These are phyloP conservation scores for Plecturocebus donacophilus DNA, from an alignment of 2,113 vertebrate genomes.

Conservation along the genomic window DNA sequence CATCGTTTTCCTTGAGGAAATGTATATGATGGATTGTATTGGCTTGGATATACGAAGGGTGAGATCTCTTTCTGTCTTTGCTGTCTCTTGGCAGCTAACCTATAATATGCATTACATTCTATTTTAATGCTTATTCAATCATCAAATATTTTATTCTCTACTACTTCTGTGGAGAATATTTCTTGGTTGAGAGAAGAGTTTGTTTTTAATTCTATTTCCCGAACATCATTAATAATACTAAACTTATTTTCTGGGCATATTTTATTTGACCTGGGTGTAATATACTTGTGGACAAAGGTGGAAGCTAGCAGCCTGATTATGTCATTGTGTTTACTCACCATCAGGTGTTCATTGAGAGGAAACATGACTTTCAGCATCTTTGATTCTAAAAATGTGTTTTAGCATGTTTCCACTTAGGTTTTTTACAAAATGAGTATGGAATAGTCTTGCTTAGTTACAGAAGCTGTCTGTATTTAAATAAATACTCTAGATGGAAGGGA, in stretches of 20 bases:
- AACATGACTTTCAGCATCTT: neutral
- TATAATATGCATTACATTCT: neutral
- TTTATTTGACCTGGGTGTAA: neutral
- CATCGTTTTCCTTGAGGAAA: neutral
- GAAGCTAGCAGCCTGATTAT: neutral
- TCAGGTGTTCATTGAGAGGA: neutral
- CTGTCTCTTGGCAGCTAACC: neutral
- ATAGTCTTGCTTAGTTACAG: neutral
- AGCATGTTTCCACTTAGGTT: neutral
- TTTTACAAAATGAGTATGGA: neutral
- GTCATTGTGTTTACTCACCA: neutral
- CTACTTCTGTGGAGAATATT: neutral
- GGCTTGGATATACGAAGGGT: neutral
- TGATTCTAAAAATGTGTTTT: neutral
- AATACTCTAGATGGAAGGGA: neutral
- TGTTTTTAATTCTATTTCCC: neutral
- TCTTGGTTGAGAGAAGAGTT: neutral
- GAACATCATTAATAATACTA: neutral
- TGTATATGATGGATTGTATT: neutral
- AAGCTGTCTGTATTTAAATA: neutral
- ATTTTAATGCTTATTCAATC: neutral
- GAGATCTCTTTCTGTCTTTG: neutral
- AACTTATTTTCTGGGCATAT: neutral
- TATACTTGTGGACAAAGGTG: neutral
- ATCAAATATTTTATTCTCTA: neutral